phyloP scores from a whole-genome alignment of 2,888 invertebrate species.

The Thecophora atra region DNA sequence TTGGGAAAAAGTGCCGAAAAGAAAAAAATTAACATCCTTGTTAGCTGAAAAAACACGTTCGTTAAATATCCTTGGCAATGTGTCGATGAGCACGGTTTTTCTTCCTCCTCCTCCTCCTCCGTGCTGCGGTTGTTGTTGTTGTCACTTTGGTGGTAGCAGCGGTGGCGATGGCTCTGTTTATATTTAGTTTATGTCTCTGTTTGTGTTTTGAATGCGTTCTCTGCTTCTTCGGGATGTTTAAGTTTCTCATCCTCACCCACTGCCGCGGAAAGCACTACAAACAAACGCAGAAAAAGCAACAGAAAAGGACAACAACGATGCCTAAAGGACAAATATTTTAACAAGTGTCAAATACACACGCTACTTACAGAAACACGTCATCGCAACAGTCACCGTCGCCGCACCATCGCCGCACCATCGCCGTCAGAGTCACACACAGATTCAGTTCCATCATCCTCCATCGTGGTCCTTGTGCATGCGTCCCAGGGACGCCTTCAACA shows the following conservation, averaged over 20 bases:
- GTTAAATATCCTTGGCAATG: conserved; percentile 54
- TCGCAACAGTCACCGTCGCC: neutral
- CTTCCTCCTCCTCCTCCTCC: conserved; percentile 28
- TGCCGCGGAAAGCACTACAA: conserved; percentile 19
- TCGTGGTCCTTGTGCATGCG: conserved; percentile 31
- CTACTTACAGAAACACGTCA: conserved; percentile 54
- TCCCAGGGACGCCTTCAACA: neutral
- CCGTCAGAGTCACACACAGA: neutral
- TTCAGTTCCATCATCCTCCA: neutral
- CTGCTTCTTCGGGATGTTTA: conserved; percentile 15
- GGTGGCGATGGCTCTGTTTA: conserved; percentile 40
- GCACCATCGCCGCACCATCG: neutral
- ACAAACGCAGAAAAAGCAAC: neutral
- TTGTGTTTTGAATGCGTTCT: conserved; percentile 35
- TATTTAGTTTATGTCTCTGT: conserved; percentile 33
- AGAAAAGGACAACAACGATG: conserved; percentile 50
- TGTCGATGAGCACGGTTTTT: conserved; percentile 32
- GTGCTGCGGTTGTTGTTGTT: conserved; percentile 36
- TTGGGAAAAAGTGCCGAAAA: conserved; percentile 34
- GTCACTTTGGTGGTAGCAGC: conserved; percentile 13
- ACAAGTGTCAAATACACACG: conserved; percentile 68
- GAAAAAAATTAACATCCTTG: conserved; percentile 60
- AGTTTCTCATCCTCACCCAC: conserved; percentile 37
- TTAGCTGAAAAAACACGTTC: conserved; percentile 62
- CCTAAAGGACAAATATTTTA: conserved; percentile 65